Evolutionary conservation across 2,888 invertebrate species (phyloP), one percentile per base, ranked within the genome.

Genomic region (Cosmia pyralina): DNA sequence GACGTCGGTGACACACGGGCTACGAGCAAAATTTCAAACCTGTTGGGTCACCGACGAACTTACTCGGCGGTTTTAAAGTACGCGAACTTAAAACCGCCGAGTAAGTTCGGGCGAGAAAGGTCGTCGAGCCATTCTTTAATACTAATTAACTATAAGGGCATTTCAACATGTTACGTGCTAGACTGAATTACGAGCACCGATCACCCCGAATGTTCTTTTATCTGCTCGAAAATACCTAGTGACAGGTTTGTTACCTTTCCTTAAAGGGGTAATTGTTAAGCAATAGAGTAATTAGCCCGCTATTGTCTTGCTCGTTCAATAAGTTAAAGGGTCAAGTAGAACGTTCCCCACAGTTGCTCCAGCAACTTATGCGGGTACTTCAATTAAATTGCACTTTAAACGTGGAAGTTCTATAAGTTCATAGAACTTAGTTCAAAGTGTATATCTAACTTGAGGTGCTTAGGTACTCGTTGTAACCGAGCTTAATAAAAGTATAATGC

Each of bases 311-410:
- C 69, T 72, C 79, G 58, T 65, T 72, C 72, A 75, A 81, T 60
- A 78, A 82, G 52, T 68, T 68, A 72, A 73, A 79, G 80, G 80
- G 80, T 80, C 80, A 80, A 82, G 62, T 78, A 73, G 73, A 78
- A 83, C 65, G 65, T 69, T 73, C 38, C 65, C 79, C 72, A 68
- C 72, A 80, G 79, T 80, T 69, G 79, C 83, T 77, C 72, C 75
- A 79, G 81, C 74, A 77, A 64, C 60, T 69, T 60, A 85, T 85
- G 86, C 86, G 84, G 84, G 84, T 69, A 64, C 81, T 75, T 81
- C 81, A 85, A 85, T 85, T 79, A 85, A 83, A 81, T 64, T 81
- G 68, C 81, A 81, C 81, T 84, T 76, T 69, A 86, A 71, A 73
- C 80, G 64, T 81, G 78, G 67, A 82, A 75, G 73, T 81, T 83